These are phyloP conservation scores for Xyrichtys novacula DNA, from an alignment of 2,797 vertebrate species.

Conservation along the genomic window DNA sequence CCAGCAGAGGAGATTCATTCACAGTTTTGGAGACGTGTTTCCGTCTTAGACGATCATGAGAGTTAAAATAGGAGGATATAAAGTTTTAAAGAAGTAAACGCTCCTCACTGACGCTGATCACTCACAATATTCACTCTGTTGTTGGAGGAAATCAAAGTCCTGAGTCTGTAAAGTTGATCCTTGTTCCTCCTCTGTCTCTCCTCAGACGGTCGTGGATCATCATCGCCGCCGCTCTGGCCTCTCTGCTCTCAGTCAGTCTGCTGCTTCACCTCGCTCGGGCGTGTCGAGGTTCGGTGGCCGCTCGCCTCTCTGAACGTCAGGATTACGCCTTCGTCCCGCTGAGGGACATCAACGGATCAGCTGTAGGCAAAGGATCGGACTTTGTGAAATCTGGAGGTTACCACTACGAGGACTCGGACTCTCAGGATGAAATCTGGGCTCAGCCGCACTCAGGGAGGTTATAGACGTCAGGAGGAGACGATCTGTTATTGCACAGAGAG, in stretches of 20 bases:
- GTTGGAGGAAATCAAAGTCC: too few species aligned
- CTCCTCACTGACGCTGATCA: too few species aligned
- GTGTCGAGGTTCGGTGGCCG: constrained; percentile 25
- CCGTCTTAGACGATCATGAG: too few species aligned
- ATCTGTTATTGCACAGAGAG: constrained; percentile 26
- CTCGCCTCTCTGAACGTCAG: not conserved
- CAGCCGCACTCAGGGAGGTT: not conserved
- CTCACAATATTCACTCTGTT: too few species aligned
- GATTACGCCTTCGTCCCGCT: constrained; percentile 81
- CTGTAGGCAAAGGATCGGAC: not conserved
- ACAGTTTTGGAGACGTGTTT: too few species aligned
- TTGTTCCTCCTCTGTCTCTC: not conserved
- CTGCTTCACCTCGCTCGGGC: constrained; percentile 60
- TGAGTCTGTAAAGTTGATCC: too few species aligned
- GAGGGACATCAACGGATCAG: constrained; percentile 55
- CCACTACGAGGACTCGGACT: constrained; percentile 64
- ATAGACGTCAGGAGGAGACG: constrained; percentile 1
- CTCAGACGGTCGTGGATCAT: constrained; percentile 78
- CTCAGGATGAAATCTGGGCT: constrained; percentile 71
- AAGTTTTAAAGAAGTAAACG: too few species aligned
- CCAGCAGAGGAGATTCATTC: not conserved
- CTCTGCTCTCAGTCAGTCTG: constrained; percentile 73
- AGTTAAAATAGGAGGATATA: too few species aligned
- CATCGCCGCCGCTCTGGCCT: constrained; percentile 62
- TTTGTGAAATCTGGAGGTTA: not conserved